phyloP scores from a whole-genome alignment of 1,140 invertebrate genomes.

The Zaprionus capensis region DNA sequence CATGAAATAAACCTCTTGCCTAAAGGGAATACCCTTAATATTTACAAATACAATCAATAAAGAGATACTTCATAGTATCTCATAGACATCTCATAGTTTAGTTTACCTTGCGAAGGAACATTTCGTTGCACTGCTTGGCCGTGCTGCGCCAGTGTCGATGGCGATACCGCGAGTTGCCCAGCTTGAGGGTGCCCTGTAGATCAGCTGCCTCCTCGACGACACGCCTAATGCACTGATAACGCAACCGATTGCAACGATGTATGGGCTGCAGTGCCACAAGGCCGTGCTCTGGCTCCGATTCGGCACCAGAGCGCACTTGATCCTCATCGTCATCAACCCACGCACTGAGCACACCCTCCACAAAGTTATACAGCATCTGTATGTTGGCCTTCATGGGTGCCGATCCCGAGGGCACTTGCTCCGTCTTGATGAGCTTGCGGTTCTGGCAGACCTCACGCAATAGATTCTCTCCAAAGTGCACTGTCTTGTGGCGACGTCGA shows the following conservation, averaged over 20 bases:
- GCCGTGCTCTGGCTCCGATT: conserved; percentile 87
- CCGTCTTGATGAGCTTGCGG: conserved; percentile 83
- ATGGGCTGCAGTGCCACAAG: conserved; percentile 87
- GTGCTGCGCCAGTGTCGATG: conserved; percentile 91
- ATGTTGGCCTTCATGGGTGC: conserved; percentile 88
- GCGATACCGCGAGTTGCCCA: conserved; percentile 88
- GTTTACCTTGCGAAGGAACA: conserved; percentile 90
- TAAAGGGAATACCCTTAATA: too few species aligned
- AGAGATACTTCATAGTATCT: neutral
- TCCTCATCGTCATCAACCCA: conserved; percentile 89
- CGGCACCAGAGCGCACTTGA: conserved; percentile 87
- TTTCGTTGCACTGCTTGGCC: conserved; percentile 89
- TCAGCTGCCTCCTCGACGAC: conserved; percentile 88
- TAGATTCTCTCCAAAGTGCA: conserved; percentile 90
- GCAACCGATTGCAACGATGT: conserved; percentile 87
- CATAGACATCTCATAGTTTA: neutral
- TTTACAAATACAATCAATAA: too few species aligned
- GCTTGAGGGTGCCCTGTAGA: conserved; percentile 86
- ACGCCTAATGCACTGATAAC: conserved; percentile 87
- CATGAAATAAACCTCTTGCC: too few species aligned
- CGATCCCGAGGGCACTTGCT: conserved; percentile 83
- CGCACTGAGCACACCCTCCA: conserved; percentile 88
- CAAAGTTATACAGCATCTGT: conserved; percentile 91
- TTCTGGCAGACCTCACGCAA: conserved; percentile 89
- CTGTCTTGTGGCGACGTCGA: conserved; percentile 89